Percentiles rank a stretch among this genome's conserved stretches.
These are phyloP conservation scores for Pelodiscus sinensis DNA, from an alignment of 2,113 vertebrate species.

Conservation along the genomic window DNA sequence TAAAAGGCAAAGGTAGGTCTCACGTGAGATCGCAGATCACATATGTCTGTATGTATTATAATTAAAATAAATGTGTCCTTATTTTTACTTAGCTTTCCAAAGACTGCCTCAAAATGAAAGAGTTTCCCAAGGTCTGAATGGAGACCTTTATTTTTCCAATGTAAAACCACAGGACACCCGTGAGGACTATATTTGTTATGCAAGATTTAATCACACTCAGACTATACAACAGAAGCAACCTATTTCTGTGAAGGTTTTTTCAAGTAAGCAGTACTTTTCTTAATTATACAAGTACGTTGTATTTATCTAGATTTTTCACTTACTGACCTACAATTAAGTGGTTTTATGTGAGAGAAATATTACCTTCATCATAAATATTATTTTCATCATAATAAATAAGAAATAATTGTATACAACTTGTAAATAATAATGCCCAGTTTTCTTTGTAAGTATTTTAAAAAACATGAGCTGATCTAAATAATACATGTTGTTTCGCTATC, in stretches of 20 bases:
- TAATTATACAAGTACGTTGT: not conserved
- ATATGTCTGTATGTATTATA: not conserved
- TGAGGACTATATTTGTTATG: constrained; percentile 97
- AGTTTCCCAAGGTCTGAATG: constrained; percentile 96
- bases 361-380: no score
- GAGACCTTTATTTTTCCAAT: constrained; percentile 98
- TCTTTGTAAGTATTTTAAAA: not conserved
- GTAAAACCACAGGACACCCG: constrained; percentile 90
- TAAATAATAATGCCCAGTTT: not conserved
- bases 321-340: not conserved
- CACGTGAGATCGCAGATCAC: not conserved
- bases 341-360: not conserved
- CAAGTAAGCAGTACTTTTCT: constrained; percentile 84
- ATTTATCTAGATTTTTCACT: not conserved
- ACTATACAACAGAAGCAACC: constrained; percentile 99
- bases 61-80: constrained; percentile 16
- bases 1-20: not conserved
- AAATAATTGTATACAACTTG: not conserved
- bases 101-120: constrained; percentile 90
- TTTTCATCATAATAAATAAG: constrained; percentile 9
- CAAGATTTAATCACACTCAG: constrained; percentile 96
- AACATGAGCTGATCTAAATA: not conserved
- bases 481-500: not conserved
- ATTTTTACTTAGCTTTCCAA: constrained; percentile 89
- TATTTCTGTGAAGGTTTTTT: constrained; percentile 92